A percentile compares a stretch with the other conserved stretches of the same genome.
phyloP scores from a whole-genome alignment of 2,797 vertebrate genomes.

The Molothrus aeneus region DNA sequence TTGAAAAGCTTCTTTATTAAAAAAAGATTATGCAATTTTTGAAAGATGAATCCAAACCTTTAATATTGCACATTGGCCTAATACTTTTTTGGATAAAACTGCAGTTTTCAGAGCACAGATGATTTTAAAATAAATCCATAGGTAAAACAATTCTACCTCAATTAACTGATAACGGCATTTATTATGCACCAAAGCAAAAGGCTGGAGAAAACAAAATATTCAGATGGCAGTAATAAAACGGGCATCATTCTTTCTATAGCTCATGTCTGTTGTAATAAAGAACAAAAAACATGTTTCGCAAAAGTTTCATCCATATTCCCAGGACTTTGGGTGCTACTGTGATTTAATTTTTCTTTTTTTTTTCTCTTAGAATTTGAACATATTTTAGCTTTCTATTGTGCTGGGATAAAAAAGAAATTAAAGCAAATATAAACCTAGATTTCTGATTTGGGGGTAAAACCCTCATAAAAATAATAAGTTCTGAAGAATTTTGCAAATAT shows the following conservation, averaged over 20 bases:
- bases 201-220: neutral
- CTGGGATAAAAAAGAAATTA: neutral
- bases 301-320: neutral
- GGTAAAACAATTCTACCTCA: neutral
- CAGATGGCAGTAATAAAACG: neutral
- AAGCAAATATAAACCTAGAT: neutral
- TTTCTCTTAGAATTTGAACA: too few relatives aligned
- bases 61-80: neutral
- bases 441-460: neutral
- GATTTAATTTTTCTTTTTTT: neutral
- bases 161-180: neutral
- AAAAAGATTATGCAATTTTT: neutral
- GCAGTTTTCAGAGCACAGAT: neutral
- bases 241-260: neutral
- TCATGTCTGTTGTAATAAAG: neutral
- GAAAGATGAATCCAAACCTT: neutral
- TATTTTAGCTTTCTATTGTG: neutral
- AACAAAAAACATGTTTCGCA: neutral
- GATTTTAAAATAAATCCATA: neutral
- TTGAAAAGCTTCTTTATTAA: neutral
- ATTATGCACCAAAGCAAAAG: neutral
- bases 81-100: neutral
- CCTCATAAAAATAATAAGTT: neutral
- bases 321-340: rapidly evolving
- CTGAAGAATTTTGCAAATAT: neutral